Conservation (phyloP, 2,888 invertebrate genomes). For the Heterodera filipjevi region DNA sequence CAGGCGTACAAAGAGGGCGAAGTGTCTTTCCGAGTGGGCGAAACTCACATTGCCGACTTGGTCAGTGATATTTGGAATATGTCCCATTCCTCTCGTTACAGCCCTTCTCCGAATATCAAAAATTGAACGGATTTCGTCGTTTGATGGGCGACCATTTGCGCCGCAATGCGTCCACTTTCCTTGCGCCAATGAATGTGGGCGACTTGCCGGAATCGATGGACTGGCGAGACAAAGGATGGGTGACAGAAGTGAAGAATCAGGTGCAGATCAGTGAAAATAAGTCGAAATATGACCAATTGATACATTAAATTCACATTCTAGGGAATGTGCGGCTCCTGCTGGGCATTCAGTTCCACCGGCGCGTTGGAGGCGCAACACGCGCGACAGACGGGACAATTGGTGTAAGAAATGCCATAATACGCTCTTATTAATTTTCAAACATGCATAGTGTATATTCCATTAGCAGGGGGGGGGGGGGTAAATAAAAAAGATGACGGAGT, state of each 20-base stretch:
- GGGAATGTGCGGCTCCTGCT: constrained; percentile 63
- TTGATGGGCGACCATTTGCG: constrained; percentile 38
- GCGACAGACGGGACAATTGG: constrained; percentile 20
- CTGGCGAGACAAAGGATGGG: constrained; percentile 60
- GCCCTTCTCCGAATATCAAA: constrained; percentile 60
- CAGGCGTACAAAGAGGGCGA: constrained; percentile 50
- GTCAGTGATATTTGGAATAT: constrained; percentile 23
- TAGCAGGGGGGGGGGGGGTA: neutral
- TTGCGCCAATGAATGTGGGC: constrained; percentile 55
- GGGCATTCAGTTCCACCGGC: constrained; percentile 51
- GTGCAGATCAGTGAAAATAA: constrained; percentile 18
- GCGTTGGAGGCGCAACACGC: constrained; percentile 32
- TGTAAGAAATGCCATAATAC: constrained; percentile 11
- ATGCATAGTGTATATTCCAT: too few relatives aligned
- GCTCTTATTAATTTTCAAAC: too few relatives aligned
- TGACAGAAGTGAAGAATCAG: constrained; percentile 46
- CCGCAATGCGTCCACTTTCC: constrained; percentile 51
- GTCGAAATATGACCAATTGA: neutral
- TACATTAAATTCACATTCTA: constrained; percentile 24
- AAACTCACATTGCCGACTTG: constrained; percentile 61
- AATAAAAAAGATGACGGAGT: neutral
- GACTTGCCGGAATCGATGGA: constrained; percentile 59
- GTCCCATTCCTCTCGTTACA: constrained; percentile 31
- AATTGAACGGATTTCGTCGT: constrained; percentile 60
- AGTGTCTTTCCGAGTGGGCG: constrained; percentile 55